Base-by-base conservation (phyloP, 2,113 vertebrate genomes). In the Crocuta crocuta region DNA sequence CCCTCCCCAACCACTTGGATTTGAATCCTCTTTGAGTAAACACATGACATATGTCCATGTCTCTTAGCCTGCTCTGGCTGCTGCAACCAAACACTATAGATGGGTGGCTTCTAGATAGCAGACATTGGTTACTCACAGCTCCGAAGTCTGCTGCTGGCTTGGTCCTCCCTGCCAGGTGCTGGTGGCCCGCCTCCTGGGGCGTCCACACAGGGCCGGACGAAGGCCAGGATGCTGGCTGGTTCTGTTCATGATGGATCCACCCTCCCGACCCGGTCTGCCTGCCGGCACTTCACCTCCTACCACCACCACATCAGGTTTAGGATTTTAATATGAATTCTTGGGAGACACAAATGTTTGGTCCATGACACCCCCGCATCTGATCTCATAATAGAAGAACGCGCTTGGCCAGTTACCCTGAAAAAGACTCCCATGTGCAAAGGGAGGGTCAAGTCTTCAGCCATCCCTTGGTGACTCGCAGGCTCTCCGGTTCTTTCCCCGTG, bases 391-490 rank as follows among this genome's bases (percentile, higher is more conserved):
- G 35, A 71, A 28, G 16, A 13, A 43, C 7, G 13, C 7, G 0
- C 35, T 33, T 61, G 31, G 12, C 50, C 3, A 35, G 1, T 45
- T 28, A 31, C 63, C 65, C 65, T 12, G 63, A 13, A 48, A 53
- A 26, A 23, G 58, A 50, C 0, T 1, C 39, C 35, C 1, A 0
- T 5, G 0, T 10, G 21, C 15, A 35, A 5, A 17, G 43, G 39
- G 43, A 6, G 12, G 19, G n/a, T 4, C 2, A 8, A 21, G 10
- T 11, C 33, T 11, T 2, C n/a, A 15, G 24, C 43, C 55, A 53
- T 19, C 74, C 12, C 23, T 26, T 1, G 13, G 2, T 9, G 2
- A 2, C 26, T 7, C 45, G 2, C 0, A 0, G 85, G 5, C 13
- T 73, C 58, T n/a, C n/a, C 1, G 1, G 26, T 8, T 17, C 16